phyloP scores from a whole-genome alignment of 2,113 vertebrate genomes.

The Empidonax traillii region DNA sequence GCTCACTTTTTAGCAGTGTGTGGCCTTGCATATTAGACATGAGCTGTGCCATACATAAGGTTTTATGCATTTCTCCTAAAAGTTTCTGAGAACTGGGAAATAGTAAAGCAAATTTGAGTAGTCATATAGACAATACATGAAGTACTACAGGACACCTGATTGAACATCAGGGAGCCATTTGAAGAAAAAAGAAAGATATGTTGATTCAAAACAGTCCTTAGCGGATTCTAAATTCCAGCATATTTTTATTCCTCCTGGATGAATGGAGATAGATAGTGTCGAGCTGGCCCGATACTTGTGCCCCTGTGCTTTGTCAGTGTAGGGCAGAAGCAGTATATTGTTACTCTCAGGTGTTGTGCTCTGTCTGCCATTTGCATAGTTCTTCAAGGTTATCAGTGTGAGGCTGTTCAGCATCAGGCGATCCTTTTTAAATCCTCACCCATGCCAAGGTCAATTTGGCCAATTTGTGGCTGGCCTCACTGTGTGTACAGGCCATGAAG shows the following conservation, averaged over 20 bases:
- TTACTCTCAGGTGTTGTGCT: neutral
- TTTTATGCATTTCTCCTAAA: neutral
- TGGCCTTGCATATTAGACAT: neutral
- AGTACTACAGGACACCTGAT: neutral
- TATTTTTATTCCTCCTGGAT: neutral
- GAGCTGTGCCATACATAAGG: neutral
- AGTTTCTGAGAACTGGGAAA: neutral
- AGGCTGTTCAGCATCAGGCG: neutral
- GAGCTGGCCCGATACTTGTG: neutral
- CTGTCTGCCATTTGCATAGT: neutral
- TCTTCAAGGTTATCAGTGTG: neutral
- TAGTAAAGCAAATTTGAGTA: neutral
- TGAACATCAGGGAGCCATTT: neutral
- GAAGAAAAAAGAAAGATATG: neutral
- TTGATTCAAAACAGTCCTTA: neutral
- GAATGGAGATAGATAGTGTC: neutral
- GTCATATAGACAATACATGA: neutral
- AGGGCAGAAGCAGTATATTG: neutral
- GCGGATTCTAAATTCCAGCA: neutral
- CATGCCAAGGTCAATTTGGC: neutral
- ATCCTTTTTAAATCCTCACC: neutral
- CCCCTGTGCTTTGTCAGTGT: neutral
- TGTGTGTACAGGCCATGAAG: neutral
- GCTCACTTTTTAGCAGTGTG: neutral
- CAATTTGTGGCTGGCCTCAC: neutral